A percentile compares a stretch with the other conserved stretches of the same genome.
phyloP scores from a whole-genome alignment of 2,888 invertebrate species.

The Drosophila mettleri region DNA sequence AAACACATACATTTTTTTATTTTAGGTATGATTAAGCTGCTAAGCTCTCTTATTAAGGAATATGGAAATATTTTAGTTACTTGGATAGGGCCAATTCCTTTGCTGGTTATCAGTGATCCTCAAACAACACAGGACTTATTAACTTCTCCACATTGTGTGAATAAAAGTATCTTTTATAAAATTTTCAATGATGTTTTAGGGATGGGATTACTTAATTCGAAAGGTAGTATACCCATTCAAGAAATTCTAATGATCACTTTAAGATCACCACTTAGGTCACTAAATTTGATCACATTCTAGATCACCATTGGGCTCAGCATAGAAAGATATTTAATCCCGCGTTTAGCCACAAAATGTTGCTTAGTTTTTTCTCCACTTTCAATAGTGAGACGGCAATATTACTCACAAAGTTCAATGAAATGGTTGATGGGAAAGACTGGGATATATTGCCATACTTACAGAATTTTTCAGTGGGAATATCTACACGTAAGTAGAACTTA shows the following conservation, averaged over 20 bases:
- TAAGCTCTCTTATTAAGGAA: constrained; percentile 15
- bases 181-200: constrained; percentile 28
- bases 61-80: constrained; percentile 65
- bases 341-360: constrained; percentile 72
- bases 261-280: too few relatives aligned
- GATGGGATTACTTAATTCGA: constrained; percentile 62
- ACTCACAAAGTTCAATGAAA: constrained; percentile 43
- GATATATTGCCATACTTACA: constrained; percentile 44
- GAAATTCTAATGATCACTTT: constrained; percentile 27
- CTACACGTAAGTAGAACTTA: constrained; percentile 67
- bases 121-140: constrained; percentile 66
- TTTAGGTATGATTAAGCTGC: constrained; percentile 5
- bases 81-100: constrained; percentile 77
- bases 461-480: constrained; percentile 59
- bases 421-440: constrained; percentile 46
- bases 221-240: constrained; percentile 38
- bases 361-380: constrained; percentile 75
- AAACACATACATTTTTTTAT: background rate
- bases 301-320: constrained; percentile 73
- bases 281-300: constrained; percentile 18
- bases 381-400: constrained; percentile 65
- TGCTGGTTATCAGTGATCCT: constrained; percentile 73
- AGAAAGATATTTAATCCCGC: constrained; percentile 76
- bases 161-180: constrained; percentile 63
- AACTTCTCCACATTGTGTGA: constrained; percentile 67